These are phyloP conservation scores for Cylindroiulus punctatus DNA, from an alignment of 2,888 invertebrate genomes.

Conservation along the genomic window DNA sequence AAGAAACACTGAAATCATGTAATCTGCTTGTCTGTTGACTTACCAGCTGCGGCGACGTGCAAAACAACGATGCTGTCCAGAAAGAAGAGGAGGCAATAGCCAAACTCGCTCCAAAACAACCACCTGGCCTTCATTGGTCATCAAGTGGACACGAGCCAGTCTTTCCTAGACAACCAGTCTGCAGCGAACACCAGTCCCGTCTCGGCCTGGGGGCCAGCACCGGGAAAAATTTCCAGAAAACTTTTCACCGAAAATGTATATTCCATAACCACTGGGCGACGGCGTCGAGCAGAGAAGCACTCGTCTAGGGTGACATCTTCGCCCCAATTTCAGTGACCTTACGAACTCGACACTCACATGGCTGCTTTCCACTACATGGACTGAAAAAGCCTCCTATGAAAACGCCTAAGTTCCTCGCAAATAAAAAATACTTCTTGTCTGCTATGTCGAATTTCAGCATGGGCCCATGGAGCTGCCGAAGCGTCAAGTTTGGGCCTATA, in stretches of 20 bases:
- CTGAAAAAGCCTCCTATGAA: background rate
- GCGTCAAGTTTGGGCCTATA: background rate
- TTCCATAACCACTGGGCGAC: conserved; percentile 6
- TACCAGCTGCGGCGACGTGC: conserved; percentile 33
- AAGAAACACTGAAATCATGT: background rate
- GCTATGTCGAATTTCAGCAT: conserved; percentile 24
- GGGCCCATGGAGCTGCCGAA: background rate
- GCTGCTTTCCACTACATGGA: no score
- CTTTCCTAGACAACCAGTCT: conserved; percentile 37
- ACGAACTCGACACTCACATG: no score
- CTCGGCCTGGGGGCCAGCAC: background rate
- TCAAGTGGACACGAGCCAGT: conserved; percentile 46
- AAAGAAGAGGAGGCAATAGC: conserved; percentile 51
- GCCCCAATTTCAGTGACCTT: background rate
- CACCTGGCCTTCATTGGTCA: conserved; percentile 51
- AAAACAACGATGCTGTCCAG: conserved; percentile 48
- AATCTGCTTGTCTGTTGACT: background rate
- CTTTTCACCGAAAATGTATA: background rate
- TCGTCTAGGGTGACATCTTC: background rate
- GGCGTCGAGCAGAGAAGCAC: background rate
- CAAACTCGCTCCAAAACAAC: conserved; percentile 48
- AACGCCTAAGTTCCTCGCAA: background rate
- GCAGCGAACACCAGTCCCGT: background rate
- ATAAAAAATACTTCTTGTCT: conserved; percentile 23
- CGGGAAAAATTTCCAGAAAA: background rate